Base-by-base conservation (phyloP, 2,113 vertebrate species). In the Triplophysa dalaica region DNA sequence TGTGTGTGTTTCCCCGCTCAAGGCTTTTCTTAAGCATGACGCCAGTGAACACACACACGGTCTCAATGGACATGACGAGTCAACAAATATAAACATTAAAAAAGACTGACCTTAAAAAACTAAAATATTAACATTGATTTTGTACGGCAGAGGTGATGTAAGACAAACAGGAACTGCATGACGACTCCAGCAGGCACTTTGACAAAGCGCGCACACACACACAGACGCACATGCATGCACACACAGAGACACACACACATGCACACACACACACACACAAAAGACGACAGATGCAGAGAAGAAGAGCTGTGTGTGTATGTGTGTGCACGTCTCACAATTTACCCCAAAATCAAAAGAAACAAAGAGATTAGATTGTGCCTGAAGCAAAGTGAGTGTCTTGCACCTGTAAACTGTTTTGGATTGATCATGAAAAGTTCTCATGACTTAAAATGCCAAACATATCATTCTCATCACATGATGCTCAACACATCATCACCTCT, bases 181-280 rank as follows among this genome's bases (percentile, higher is more conserved):
- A 85, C 83, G 86, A 88, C 89, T 82, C 12, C 29, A 58, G 12
- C 87, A 93, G 91, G 93, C 89, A 89, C 87, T 85, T 91, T 86
- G 90, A 87, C 65, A 29, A 29, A 29, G 92, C 81, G 86, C 89
- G 93, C 26, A 90, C 87, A 84, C 91, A 88, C 81, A 84, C 86
- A 82, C n/a, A n/a, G n/a, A n/a, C n/a, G n/a, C n/a, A n/a, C n/a
- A n/a, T n/a, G n/a, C 87, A 84, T 85, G 83, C 86, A 85, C 87
- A 85, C 85, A 84, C 85, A 82, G 61, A 21, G 77, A 33, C 64
- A 29, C 29, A 84, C 81, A 84, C 86, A 82, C 87, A 84, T 85
- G 83, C 86, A 85, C 87, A 85, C 85, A 84, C 85, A 82, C 63
- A 21, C 79, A 33, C 64, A 29, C 29, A 84, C 81, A 65, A 84